Base-by-base conservation (phyloP, 1,140 invertebrate genomes). In the Melipona quadrifasciata region DNA sequence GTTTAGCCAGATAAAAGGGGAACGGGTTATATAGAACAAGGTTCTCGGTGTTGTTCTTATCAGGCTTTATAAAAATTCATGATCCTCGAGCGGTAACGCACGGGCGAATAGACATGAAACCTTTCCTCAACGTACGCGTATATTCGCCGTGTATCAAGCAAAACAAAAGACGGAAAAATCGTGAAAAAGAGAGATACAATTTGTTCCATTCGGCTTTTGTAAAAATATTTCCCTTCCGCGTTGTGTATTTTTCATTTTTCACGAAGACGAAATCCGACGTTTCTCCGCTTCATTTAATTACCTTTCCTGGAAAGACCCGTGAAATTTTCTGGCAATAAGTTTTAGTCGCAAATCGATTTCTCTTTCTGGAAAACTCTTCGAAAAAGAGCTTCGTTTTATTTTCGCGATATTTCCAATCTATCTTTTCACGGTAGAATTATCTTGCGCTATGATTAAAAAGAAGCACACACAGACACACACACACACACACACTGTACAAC, bases 11-110 rank as follows among this genome's bases (percentile, higher is more conserved):
- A 67, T 76, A 77, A 82, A 82, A n/a, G 17, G 34, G 17, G 34
- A 73, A 74, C 80, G 70, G 31, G 53, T n/a, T n/a, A n/a, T 55
- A 55, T 55, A 24, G 51, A 57, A 67, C 72, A 57, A 57, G 31
- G 39, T 58, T 57, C 64, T 19, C 68, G 64, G 27, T 55, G n/a
- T 47, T 61, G 61, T 77, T 75, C 80, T 82, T 82, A 82, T 77
- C 73, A 53, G 19, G 51, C 34, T 76, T 76, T 77, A 68, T 76
- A 82, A 82, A 82, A 82, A 82, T 82, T 82, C 80, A 82, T 77
- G 80, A 82, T 68, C n/a, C 80, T 17, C 73, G 51, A 51, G 64
- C 68, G 39, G 80, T 75, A 75, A 82, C 80, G 80, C 80, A 82
- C 72, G 58, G 57, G 75, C 58, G 58, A 64, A 68, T 68, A 77